phyloP scores from a whole-genome alignment of 2,113 vertebrate species.

The Callorhinus ursinus region DNA sequence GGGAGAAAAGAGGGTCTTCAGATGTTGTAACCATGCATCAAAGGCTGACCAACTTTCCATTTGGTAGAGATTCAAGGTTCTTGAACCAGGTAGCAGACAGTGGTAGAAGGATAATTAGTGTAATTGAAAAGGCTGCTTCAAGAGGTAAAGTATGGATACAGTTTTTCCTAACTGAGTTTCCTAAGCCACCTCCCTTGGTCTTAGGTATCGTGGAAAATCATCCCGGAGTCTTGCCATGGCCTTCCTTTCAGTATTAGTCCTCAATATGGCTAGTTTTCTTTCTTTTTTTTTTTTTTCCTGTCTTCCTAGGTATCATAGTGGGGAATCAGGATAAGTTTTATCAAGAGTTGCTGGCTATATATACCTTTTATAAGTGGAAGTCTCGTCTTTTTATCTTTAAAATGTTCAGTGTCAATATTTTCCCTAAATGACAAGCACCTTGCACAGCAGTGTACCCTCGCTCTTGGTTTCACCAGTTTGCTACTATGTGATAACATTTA shows the following conservation, averaged over 20 bases:
- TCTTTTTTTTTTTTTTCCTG: background rate
- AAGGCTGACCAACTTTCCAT: background rate
- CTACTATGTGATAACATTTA: background rate
- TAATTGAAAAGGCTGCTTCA: background rate
- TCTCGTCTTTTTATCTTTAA: background rate
- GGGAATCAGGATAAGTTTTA: background rate
- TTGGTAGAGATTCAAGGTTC: background rate
- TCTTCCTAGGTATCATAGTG: background rate
- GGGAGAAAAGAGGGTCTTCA: background rate
- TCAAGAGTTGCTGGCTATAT: background rate
- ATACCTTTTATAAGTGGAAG: background rate
- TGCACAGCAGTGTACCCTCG: background rate
- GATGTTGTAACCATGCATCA: background rate
- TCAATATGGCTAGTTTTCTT: background rate
- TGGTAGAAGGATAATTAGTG: background rate
- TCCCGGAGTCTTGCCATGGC: background rate
- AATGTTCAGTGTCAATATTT: background rate
- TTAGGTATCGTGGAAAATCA: background rate
- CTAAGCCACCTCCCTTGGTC: background rate
- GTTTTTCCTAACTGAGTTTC: background rate
- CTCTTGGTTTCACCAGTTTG: background rate
- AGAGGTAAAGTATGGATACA: background rate
- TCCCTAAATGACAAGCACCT: background rate
- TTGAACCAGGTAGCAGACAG: background rate
- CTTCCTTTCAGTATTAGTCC: background rate